Conservation (phyloP, 2,113 vertebrate genomes). For the Grammomys dolichurus region DNA sequence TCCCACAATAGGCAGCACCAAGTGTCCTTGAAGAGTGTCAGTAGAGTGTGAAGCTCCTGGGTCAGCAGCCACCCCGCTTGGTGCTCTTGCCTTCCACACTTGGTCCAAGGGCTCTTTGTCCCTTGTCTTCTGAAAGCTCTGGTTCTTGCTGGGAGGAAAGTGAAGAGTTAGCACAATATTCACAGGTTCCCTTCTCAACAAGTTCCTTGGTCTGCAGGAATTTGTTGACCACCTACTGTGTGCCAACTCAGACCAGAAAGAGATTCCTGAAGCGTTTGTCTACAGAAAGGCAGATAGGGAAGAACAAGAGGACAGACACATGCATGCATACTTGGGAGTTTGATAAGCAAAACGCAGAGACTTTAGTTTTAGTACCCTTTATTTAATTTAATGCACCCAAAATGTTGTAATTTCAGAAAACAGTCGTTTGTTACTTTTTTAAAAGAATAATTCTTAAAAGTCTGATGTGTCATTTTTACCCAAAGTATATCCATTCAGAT, state of each 20-base stretch:
- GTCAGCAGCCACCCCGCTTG: rapidly evolving
- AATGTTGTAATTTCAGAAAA: neutral
- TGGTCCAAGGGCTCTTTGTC: neutral
- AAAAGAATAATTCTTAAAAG: neutral
- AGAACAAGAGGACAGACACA: neutral
- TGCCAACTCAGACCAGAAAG: neutral
- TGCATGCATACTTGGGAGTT: neutral
- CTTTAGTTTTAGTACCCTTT: slow-evolving; percentile 13
- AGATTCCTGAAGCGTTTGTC: neutral
- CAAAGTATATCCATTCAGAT: neutral
- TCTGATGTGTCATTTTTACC: neutral
- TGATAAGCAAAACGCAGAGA: neutral
- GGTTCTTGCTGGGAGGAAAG: neutral
- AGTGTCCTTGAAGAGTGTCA: neutral
- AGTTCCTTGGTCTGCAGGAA: too few species aligned
- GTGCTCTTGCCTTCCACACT: neutral
- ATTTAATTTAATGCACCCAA: neutral
- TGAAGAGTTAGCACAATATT: neutral
- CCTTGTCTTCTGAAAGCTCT: neutral
- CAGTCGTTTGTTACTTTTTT: neutral
- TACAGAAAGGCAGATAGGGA: neutral
- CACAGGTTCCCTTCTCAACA: neutral
- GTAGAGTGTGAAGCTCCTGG: too few species aligned
- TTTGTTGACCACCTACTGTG: neutral
- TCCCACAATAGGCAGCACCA: neutral